Evolutionary conservation across 35 echinoderm and acorn worm genomes (phyloP), one percentile per base, ranked within the genome.

Genomic region (Eucidaris tribuloides): DNA sequence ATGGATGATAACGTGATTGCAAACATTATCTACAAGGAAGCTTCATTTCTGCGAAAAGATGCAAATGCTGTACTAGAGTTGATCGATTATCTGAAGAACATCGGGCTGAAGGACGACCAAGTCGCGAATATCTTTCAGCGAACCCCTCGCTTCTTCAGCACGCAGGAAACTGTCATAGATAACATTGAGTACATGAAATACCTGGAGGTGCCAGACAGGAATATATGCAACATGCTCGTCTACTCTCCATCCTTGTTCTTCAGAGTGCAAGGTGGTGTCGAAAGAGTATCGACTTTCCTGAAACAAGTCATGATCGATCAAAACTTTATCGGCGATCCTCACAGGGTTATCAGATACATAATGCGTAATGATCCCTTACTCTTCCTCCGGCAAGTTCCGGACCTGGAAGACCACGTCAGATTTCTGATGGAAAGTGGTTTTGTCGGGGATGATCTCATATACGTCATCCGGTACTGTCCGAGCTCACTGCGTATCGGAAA

Each of bases 401-500:
- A 91, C 59, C 45, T 91, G 35, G 62, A 81, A 7, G 68, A 77
- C 62, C 78, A 80, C 42, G 76, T 91, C 20, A 63, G 56, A 17
- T 80, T 86, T 35, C 56, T 91, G 27, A 80, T 25, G 13, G 60
- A 79, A 27, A 40, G 78, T 24, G 89, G 89, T 46, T 86, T 86
- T 34, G 15, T 36, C 13, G 89, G 89, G 7, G 58, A 62, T 3
- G 36, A 79, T 44, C 38, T 91, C 14, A 78, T 85, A 17, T 86
- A 82, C 29, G 76, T 91, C 35, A 91, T 91, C 24, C 83, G 83
- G 5, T 91, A 86, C 83, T 91, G 89, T 59, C 89, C 89, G 7
- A 91, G 89, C 44, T 71, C 76, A 0, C 33, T 91, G 2, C 72
- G 89, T 14, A 91, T 91, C 30, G 89, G 89, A 44, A 91, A 74